Evolutionary conservation across 2,113 vertebrate genomes (phyloP), one percentile per base, ranked within the genome.

Genomic region (Lophotis ruficrista): DNA sequence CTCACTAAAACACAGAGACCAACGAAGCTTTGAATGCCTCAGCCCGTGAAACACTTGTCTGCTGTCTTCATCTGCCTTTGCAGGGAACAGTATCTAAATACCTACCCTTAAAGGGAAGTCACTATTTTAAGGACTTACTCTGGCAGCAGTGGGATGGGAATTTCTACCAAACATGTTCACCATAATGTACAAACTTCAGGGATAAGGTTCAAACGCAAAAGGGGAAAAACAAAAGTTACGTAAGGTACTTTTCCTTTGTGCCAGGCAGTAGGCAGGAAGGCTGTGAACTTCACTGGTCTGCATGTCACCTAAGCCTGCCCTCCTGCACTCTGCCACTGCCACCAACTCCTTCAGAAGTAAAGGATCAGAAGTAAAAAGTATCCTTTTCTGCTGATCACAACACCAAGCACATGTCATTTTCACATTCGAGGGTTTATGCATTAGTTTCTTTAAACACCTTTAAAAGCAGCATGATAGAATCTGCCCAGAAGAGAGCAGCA

Each of bases 51-150:
- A 56, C 77, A 48, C 38, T 89, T 47, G 38, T 25, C 53, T 58
- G 72, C 60, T 71, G 69, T 78, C 64, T 94, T 89, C 58, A 75
- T 97, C 60, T 84, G 89, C 61, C 87, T 91, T 91, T 93, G 48
- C 69, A 85, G 82, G 75, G 53, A 91, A 22, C 68, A 71, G 41
- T 12, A 4, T 81, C 61, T 54, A 87, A 92, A 94, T 95, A 48
- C 89, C 81, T 94, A 79, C n/a, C 89, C 93, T 93, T 96, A 96
- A 80, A 93, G 87, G 79, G 87, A 97, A 94, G 88, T 83, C 58
- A 43, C 90, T 96, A 77, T 96, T 96, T 96, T 91, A 94, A 94
- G 79, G 53, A 69, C 54, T 83, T 68, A 56, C 15, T 71, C 37
- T 64, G 75, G 56, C 47, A 90, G 54, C 47, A 90, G 54, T 4